These are phyloP conservation scores for Podiceps cristatus DNA, from an alignment of 2,113 vertebrate genomes.

Conservation along the genomic window DNA sequence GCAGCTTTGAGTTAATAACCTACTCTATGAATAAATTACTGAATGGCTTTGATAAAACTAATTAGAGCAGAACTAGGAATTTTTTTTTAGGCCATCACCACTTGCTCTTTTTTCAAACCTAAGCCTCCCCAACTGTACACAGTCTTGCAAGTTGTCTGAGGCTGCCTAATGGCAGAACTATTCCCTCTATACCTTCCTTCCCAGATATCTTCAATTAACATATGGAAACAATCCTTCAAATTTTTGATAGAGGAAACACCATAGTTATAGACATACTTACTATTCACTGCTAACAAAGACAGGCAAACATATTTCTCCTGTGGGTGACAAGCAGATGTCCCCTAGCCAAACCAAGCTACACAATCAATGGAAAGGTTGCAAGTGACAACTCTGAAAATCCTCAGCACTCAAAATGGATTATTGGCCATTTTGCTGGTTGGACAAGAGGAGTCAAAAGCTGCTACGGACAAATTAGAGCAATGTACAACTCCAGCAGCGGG, in stretches of 20 bases:
- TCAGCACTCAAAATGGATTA: neutral
- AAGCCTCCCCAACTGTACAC: neutral
- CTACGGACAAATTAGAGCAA: neutral
- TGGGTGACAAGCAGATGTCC: neutral
- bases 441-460: neutral
- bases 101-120: neutral
- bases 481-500: neutral
- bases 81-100: neutral
- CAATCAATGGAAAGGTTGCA: neutral
- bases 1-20: neutral
- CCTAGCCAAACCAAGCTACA: neutral
- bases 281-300: neutral
- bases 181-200: fast-evolving
- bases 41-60: conserved; percentile 1
- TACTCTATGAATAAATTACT: conserved; percentile 4
- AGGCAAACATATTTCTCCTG: neutral
- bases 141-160: neutral
- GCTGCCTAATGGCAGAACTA: neutral
- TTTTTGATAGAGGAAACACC: neutral
- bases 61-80: neutral
- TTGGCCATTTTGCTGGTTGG: neutral
- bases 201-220: neutral
- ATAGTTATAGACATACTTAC: neutral
- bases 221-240: neutral
- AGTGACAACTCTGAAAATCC: neutral